Percentiles rank a stretch among this genome's conserved stretches.
These are phyloP conservation scores for Apostichopus leukothele DNA, from an alignment of 53 echinoderm and acorn worm species.

Conservation along the genomic window DNA sequence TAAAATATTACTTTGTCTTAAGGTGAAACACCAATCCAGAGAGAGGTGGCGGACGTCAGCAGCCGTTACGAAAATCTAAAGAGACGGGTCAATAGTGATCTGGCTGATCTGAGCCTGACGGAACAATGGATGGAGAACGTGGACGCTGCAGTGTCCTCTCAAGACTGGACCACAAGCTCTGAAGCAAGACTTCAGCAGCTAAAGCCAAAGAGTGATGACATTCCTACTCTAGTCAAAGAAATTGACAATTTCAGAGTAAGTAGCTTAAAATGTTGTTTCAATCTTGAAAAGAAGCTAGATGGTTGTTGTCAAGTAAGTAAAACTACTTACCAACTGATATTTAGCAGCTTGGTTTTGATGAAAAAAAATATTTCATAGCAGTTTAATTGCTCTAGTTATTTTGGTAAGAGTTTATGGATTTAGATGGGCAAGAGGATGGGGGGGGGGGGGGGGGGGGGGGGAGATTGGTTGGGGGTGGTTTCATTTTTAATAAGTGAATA, in stretches of 20 bases:
- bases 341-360: too few relatives aligned
- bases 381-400: too few relatives aligned
- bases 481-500: too few relatives aligned
- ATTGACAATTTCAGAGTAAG: slow-evolving; percentile 87
- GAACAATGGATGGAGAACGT: slow-evolving; percentile 87
- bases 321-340: too few relatives aligned
- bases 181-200: slow-evolving; percentile 77
- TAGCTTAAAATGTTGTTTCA: background rate
- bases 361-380: too few relatives aligned
- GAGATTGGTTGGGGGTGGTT: too few relatives aligned
- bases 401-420: too few relatives aligned
- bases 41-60: slow-evolving; percentile 77
- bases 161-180: slow-evolving; percentile 85
- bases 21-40: slow-evolving; percentile 87
- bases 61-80: slow-evolving; percentile 80
- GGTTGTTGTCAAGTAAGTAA: too few relatives aligned
- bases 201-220: slow-evolving; percentile 71
- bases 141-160: slow-evolving; percentile 58
- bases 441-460: too few relatives aligned
- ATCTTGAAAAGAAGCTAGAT: background rate
- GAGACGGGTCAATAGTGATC: slow-evolving; percentile 58
- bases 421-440: too few relatives aligned
- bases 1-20: too few relatives aligned
- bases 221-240: slow-evolving; percentile 74
- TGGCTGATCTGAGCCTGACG: slow-evolving; percentile 74